Evolutionary conservation across 2,113 vertebrate genomes (phyloP), one percentile per base, ranked within the genome.

Genomic region (Triplophysa dalaica): DNA sequence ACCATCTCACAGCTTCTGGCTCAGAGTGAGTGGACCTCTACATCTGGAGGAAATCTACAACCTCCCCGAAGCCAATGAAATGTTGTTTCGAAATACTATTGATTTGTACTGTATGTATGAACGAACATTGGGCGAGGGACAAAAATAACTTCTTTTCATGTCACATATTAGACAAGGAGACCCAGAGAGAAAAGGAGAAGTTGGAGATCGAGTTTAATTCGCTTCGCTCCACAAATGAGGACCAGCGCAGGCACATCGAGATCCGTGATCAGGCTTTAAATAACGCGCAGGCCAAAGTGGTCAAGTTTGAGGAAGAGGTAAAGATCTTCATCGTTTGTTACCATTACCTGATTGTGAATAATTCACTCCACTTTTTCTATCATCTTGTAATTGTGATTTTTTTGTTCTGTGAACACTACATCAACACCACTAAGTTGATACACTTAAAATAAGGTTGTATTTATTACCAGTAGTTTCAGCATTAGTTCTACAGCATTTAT

Each of bases 221-320:
- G 3, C 91, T 95, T 13, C 95, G 96, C 63, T 98, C 96, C 72
- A 93, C 94, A 77, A 97, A 95, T 0, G 97, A 99, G 77, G 98
- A 99, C 88, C 98, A 99, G 88, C 93, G 97, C 43, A 91, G 98
- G 81, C 97, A 99, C 92, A 99, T 99, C 0, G 97, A 99, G 91
- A 98, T 99, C 86, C 92, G 97, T 77, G 97, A 99, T 90, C 98
- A 99, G 90, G 98, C 98, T 2, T 86, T 99, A 70, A 98, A 96
- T 89, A 99, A 98, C 0, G 96, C 98, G 24, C 97, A 99, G 87
- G 98, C 97, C 83, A 98, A 98, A 86, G 97, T 98, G 87, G 97
- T 98, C 82, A 99, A 99, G 76, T 89, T 99, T 85, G 97, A 99
- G 87, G 98, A 99, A 87, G 97, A 99, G 95, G 98, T 98, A 89